phyloP scores from a whole-genome alignment of 2,797 vertebrate species.

The Poecilia picta region DNA sequence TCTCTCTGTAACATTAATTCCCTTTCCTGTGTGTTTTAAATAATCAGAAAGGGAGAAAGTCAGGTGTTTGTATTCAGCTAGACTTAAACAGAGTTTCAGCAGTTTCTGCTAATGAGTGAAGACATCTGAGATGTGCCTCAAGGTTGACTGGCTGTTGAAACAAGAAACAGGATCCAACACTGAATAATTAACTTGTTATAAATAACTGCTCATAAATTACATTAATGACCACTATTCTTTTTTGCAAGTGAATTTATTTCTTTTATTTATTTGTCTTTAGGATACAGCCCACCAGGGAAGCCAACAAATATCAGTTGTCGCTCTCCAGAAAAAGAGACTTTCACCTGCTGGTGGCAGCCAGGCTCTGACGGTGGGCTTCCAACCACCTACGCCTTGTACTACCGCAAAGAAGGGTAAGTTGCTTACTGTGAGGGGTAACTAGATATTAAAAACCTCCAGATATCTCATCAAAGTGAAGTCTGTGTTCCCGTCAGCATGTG shows the following conservation, averaged over 20 bases:
- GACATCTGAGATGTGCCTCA: neutral
- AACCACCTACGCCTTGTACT: conserved; percentile 88
- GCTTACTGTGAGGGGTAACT: neutral
- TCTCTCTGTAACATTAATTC: neutral
- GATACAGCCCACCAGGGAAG: conserved; percentile 80
- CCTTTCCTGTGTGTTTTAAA: neutral
- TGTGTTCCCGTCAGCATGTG: neutral
- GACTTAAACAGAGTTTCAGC: too few species aligned
- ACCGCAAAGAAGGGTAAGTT: conserved; percentile 88
- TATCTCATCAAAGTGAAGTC: neutral
- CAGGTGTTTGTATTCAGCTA: neutral
- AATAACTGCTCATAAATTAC: neutral
- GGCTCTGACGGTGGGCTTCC: conserved; percentile 85
- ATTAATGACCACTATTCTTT: neutral
- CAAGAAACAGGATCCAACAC: conserved; percentile 13
- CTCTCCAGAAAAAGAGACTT: conserved; percentile 93
- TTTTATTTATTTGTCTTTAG: conserved; percentile 55
- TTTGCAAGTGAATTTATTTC: neutral
- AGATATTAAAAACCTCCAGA: neutral
- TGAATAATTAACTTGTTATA: conserved; percentile 6
- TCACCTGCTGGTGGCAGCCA: conserved; percentile 94
- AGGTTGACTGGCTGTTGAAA: neutral
- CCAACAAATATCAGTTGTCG: conserved; percentile 85
- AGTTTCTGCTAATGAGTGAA: neutral
- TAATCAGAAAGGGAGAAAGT: neutral